Evolutionary conservation across 2,888 invertebrate species (phyloP).

Genomic region (Cephus rjabovi): DNA sequence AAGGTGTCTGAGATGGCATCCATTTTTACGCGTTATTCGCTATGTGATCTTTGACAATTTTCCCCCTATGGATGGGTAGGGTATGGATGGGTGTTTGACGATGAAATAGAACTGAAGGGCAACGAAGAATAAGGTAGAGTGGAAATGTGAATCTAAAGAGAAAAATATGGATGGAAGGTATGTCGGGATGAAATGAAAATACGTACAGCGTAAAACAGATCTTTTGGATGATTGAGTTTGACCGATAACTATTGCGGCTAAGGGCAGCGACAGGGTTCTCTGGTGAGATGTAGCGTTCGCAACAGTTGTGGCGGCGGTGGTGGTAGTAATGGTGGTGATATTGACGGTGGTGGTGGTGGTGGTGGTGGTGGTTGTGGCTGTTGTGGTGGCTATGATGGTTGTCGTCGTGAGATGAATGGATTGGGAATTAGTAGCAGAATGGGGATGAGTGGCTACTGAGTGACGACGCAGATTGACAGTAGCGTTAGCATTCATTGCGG

Average conservation of each 20-base stretch:
- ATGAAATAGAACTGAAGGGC: background rate
- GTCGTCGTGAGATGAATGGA: conserved; percentile 57
- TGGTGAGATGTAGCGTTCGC: conserved; percentile 70
- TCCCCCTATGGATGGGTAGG: background rate
- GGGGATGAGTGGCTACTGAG: conserved; percentile 65
- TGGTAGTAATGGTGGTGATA: conserved; percentile 44
- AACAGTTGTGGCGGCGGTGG: conserved; percentile 47
- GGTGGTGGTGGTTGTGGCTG: conserved; percentile 31
- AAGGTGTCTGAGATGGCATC: too few species aligned
- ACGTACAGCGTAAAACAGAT: conserved; percentile 66
- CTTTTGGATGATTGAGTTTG: conserved; percentile 66
- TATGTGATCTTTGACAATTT: background rate
- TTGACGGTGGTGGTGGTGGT: conserved; percentile 41
- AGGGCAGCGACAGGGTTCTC: conserved; percentile 78
- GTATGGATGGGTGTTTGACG: background rate
- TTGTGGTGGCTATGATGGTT: conserved; percentile 40
- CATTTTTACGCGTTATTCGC: background rate
- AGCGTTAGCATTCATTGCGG: conserved; percentile 57
- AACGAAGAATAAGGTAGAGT: background rate
- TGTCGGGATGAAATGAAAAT: conserved; percentile 49
- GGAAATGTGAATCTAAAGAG: background rate
- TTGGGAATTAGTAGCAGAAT: conserved; percentile 63
- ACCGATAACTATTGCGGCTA: conserved; percentile 70
- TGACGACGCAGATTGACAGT: conserved; percentile 62
- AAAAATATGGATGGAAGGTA: background rate